Evolutionary conservation across 2,797 vertebrate species (phyloP).

Genomic region (Aldrovandia affinis): DNA sequence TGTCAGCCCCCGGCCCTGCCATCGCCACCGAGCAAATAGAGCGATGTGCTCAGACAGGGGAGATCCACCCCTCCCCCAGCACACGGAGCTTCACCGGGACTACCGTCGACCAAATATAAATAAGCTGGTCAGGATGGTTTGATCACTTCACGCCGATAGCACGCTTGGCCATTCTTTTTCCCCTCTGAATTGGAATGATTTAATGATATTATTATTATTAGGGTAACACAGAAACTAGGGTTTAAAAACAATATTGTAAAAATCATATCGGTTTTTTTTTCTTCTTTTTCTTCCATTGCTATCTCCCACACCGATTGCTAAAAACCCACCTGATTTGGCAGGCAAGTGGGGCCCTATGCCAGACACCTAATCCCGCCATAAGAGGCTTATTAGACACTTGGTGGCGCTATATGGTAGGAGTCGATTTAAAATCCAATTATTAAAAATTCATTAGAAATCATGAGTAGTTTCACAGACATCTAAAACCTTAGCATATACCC

Average conservation of each 20-base stretch:
- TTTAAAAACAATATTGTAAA: not conserved
- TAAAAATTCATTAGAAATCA: not conserved
- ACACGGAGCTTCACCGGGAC: not conserved
- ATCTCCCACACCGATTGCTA: not conserved
- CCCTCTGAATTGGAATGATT: not conserved
- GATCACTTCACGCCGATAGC: not conserved
- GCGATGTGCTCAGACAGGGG: not conserved
- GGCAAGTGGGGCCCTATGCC: not conserved
- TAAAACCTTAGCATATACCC: not conserved
- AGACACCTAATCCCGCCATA: not conserved
- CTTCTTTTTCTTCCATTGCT: not conserved
- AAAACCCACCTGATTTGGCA: not conserved
- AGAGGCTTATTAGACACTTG: not conserved
- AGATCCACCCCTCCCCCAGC: not conserved
- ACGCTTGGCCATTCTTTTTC: not conserved
- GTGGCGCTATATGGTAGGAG: not conserved
- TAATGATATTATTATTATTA: not conserved
- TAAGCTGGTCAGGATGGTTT: not conserved
- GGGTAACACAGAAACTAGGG: not conserved
- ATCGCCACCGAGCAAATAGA: slow-evolving; percentile 51
- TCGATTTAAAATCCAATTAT: not conserved
- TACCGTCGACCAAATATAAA: not conserved
- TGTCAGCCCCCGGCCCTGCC: slow-evolving; percentile 78
- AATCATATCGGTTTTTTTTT: not conserved
- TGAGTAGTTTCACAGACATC: not conserved